Percentiles rank a stretch among this genome's conserved stretches.
Evolutionary conservation across 2,888 invertebrate genomes (phyloP).

Genomic region (Dioctria linearis): DNA sequence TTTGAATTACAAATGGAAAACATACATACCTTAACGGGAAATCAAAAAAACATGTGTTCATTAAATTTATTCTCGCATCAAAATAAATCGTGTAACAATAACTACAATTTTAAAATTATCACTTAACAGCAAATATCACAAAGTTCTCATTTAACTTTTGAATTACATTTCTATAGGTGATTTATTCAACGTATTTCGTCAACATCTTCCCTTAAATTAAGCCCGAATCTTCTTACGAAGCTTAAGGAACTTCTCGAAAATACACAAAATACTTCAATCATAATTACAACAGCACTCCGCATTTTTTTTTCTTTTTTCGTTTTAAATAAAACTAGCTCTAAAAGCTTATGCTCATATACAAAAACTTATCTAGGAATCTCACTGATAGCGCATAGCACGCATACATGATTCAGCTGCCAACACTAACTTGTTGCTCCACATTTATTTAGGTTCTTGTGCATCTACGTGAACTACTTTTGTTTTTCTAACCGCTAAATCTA

Average conservation of each 20-base stretch:
- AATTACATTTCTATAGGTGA: slow-evolving; percentile 22
- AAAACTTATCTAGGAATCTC: no score
- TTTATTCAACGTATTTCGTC: neutral
- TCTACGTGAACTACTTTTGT: neutral
- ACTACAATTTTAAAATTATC: slow-evolving; percentile 35
- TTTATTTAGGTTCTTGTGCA: no score
- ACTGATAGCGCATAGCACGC: no score
- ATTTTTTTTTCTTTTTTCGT: no score
- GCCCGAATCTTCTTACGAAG: neutral
- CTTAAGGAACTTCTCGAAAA: neutral
- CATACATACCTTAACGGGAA: neutral
- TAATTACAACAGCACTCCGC: neutral
- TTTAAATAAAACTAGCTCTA: no score
- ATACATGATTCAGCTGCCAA: no score
- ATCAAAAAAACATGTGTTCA: neutral
- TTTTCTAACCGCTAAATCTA: neutral
- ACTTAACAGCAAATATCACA: slow-evolving; percentile 54
- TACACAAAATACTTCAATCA: slow-evolving; percentile 34
- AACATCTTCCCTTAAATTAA: neutral
- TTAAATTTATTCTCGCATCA: slow-evolving; percentile 3
- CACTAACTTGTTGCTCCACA: no score
- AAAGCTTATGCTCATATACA: no score
- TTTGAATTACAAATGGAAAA: no score
- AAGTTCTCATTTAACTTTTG: slow-evolving; percentile 39
- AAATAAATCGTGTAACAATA: slow-evolving; percentile 13